A percentile compares a stretch with the other conserved stretches of the same genome.
Evolutionary conservation across 2,113 vertebrate species (phyloP).

Genomic region (Megaptera novaeangliae): DNA sequence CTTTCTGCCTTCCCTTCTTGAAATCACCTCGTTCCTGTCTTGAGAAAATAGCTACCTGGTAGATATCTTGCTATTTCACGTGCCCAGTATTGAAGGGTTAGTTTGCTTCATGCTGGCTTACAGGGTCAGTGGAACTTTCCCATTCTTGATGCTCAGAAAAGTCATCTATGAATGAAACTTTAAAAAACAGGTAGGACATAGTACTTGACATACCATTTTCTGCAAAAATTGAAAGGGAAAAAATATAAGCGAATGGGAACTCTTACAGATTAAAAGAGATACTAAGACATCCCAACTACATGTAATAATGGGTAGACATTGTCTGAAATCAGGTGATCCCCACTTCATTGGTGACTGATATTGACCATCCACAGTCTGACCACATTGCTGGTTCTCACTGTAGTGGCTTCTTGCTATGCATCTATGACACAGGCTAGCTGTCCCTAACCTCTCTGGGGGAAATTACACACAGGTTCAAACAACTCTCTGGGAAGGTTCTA

Average conservation of each 20-base stretch:
- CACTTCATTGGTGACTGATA: background rate
- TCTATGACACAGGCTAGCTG: too few species aligned
- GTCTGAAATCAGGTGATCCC: background rate
- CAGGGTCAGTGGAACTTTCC: background rate
- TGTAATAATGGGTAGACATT: background rate
- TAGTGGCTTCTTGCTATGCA: background rate
- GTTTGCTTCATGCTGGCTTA: background rate
- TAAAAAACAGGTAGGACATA: background rate
- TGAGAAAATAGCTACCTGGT: background rate
- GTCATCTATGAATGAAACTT: background rate
- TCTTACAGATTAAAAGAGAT: background rate
- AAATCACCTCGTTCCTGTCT: background rate
- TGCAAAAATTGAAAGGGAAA: background rate
- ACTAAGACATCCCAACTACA: background rate
- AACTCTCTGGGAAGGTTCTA: background rate
- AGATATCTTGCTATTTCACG: background rate
- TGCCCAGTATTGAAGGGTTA: background rate
- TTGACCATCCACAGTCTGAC: background rate
- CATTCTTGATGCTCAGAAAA: background rate
- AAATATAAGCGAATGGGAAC: background rate
- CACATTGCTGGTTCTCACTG: background rate
- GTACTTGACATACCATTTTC: background rate
- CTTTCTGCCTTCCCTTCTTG: background rate
- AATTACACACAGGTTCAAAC: background rate
- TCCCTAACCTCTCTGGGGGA: background rate